Conservation (phyloP, 2,113 vertebrate genomes). For the Triplophysa tibetana region DNA sequence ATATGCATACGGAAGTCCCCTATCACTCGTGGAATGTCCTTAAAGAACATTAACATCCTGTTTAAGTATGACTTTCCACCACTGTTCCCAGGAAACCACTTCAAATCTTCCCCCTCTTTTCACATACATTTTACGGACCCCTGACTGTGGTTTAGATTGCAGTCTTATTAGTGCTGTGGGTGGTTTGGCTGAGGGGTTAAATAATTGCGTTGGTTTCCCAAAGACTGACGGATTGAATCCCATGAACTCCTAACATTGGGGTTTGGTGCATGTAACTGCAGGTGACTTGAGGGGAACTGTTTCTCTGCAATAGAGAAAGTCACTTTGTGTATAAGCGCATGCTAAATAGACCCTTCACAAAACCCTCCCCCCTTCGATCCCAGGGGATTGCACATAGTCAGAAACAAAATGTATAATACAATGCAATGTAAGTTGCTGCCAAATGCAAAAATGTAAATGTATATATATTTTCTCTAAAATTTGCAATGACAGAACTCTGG, state of each 20-base stretch:
- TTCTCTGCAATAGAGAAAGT: no score
- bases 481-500: no score
- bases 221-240: neutral
- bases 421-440: no score
- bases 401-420: no score
- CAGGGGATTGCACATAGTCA: no score
- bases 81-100: constrained; percentile 1
- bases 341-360: no score
- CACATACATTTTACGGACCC: neutral
- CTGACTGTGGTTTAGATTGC: constrained; percentile 1
- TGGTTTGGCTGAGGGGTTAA: constrained; percentile 8
- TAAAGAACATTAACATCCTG: constrained; percentile 36
- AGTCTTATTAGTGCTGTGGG: neutral
- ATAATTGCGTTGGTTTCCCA: neutral
- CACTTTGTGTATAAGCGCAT: no score
- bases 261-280: no score
- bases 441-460: no score
- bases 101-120: constrained; percentile 13
- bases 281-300: neutral
- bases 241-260: neutral
- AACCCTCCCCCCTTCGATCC: no score
- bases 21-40: constrained; percentile 12
- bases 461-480: no score
- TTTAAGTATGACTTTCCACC: constrained; percentile 12
- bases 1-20: neutral